Percentiles rank a stretch among this genome's conserved stretches.
phyloP scores from a whole-genome alignment of 2,797 vertebrate genomes.

The Diplodus puntazzo region DNA sequence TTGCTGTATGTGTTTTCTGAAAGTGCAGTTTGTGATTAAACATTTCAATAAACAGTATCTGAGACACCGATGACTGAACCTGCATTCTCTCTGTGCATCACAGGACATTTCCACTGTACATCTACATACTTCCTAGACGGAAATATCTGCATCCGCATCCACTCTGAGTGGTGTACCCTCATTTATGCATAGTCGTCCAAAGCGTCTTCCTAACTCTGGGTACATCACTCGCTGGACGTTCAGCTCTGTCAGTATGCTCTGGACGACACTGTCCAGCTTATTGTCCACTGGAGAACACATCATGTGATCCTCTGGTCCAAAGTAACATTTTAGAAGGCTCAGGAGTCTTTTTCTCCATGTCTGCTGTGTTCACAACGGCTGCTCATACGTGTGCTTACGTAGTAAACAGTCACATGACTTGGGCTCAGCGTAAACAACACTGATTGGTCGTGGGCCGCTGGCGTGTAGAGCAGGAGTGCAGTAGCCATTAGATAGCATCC shows the following conservation, averaged over 20 bases:
- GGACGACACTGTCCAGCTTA: constrained; percentile 43
- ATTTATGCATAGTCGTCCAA: constrained; percentile 18
- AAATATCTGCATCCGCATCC: constrained; percentile 44
- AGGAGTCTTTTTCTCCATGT: constrained; percentile 33
- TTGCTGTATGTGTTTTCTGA: constrained; percentile 63
- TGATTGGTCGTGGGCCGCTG: constrained; percentile 43
- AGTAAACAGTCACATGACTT: constrained; percentile 68
- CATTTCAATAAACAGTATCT: constrained; percentile 68
- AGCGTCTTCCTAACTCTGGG: constrained; percentile 42
- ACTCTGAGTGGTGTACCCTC: constrained; percentile 42
- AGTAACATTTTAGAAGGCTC: constrained; percentile 17
- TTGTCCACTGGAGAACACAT: constrained; percentile 39
- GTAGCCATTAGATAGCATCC: constrained; percentile 81
- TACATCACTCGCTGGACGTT: constrained; percentile 16
- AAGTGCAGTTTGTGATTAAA: constrained; percentile 78
- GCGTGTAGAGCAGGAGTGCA: constrained; percentile 76
- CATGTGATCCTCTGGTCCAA: constrained; percentile 26
- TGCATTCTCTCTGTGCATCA: constrained; percentile 52
- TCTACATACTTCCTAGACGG: constrained; percentile 35
- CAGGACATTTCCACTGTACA: constrained; percentile 20
- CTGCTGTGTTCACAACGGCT: constrained; percentile 64
- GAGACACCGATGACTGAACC: constrained; percentile 21
- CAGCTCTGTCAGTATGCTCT: constrained; percentile 36
- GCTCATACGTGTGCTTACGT: constrained; percentile 69
- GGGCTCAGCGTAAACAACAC: constrained; percentile 72